Percentiles rank a stretch among this genome's conserved stretches.
phyloP scores from a whole-genome alignment of 1,140 invertebrate species.

The Schlechtendalia chinensis region DNA sequence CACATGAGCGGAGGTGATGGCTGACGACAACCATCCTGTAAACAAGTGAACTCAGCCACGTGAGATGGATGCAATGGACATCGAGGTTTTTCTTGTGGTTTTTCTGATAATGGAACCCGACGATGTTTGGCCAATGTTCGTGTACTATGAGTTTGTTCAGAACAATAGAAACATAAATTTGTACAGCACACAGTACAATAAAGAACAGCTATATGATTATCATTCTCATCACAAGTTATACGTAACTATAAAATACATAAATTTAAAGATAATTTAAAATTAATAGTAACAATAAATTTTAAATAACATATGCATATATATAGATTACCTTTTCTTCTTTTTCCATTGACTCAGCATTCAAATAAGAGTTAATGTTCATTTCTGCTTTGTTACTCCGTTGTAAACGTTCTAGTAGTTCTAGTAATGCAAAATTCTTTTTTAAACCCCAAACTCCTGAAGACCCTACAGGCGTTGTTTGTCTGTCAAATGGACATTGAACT shows the following conservation, averaged over 20 bases:
- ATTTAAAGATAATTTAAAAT: background rate
- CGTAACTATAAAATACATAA: constrained; percentile 57
- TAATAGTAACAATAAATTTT: background rate
- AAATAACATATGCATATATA: background rate
- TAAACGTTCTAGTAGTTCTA: constrained; percentile 63
- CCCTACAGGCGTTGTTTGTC: constrained; percentile 63
- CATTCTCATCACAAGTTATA: constrained; percentile 64
- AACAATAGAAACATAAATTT: constrained; percentile 64
- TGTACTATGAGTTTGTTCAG: constrained; percentile 62
- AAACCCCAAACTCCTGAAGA: constrained; percentile 63
- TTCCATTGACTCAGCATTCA: constrained; percentile 57
- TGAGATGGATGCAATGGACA: constrained; percentile 63
- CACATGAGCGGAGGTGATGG: constrained; percentile 59
- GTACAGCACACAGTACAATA: constrained; percentile 64
- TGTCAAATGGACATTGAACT: constrained; percentile 65
- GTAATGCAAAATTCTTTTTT: constrained; percentile 67
- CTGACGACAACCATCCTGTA: constrained; percentile 62
- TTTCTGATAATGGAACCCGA: constrained; percentile 63
- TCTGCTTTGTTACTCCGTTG: constrained; percentile 56
- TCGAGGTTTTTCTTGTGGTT: constrained; percentile 63
- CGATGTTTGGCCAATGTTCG: constrained; percentile 63
- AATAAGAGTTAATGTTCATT: constrained; percentile 46
- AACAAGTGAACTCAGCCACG: constrained; percentile 64
- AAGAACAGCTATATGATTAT: constrained; percentile 62
- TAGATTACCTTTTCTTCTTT: constrained; percentile 58